phyloP scores from a whole-genome alignment of 2,113 vertebrate genomes.

The Hyla sarda region DNA sequence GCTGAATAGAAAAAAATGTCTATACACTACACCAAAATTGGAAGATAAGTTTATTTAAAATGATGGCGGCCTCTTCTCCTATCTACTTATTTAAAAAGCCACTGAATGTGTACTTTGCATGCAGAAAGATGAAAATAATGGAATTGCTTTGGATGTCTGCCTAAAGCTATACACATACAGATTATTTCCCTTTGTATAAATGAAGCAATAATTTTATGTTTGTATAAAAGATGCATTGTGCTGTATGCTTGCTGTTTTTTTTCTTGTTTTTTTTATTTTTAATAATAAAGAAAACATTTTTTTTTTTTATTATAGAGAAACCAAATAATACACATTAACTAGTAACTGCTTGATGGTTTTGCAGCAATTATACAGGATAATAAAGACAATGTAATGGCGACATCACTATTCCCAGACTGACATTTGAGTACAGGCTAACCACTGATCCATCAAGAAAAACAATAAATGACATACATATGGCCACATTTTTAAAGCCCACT shows the following conservation, averaged over 20 bases:
- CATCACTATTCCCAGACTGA: background rate
- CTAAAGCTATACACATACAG: background rate
- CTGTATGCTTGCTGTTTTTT: background rate
- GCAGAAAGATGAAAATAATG: background rate
- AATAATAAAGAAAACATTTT: no score
- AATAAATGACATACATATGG: no score
- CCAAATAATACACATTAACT: background rate
- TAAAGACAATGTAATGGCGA: background rate
- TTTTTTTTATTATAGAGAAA: background rate
- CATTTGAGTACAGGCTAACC: no score
- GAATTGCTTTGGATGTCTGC: background rate
- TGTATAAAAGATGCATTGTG: background rate
- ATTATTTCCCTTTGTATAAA: background rate
- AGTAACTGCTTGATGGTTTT: background rate
- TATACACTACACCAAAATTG: background rate
- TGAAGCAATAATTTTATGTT: background rate
- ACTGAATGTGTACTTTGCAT: background rate
- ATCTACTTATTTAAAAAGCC: background rate
- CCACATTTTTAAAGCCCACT: no score
- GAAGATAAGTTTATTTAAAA: background rate
- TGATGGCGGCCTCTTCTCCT: background rate
- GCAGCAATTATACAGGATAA: background rate
- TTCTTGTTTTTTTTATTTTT: no score
- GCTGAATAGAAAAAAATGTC: background rate
- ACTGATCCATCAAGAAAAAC: no score